These are phyloP conservation scores for Epirrhoe tristata DNA, from an alignment of 2,888 invertebrate genomes.

Conservation along the genomic window DNA sequence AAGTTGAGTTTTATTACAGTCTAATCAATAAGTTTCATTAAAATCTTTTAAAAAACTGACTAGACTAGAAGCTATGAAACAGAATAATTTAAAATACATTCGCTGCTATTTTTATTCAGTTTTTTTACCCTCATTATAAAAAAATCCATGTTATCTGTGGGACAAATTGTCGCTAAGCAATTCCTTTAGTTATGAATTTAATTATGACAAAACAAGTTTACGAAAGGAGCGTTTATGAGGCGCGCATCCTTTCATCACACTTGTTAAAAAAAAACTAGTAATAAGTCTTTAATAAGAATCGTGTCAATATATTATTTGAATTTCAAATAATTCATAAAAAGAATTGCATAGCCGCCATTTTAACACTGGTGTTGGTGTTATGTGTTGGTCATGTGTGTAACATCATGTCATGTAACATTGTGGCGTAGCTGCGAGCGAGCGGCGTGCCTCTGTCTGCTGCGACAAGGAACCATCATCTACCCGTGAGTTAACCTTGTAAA, in stretches of 20 bases:
- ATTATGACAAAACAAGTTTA: too few species aligned
- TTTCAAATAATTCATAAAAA: background rate
- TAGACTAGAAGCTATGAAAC: too few species aligned
- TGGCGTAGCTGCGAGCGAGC: conserved; percentile 59
- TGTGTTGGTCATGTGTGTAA: conserved; percentile 42
- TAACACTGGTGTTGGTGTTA: conserved; percentile 26
- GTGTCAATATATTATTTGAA: too few species aligned
- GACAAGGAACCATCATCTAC: conserved; percentile 62
- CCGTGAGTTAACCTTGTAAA: conserved; percentile 60
- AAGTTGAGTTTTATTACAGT: too few species aligned
- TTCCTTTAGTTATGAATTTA: too few species aligned
- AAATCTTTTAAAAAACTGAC: too few species aligned
- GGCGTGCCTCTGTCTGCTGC: conserved; percentile 59
- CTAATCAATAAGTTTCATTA: too few species aligned
- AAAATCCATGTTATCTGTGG: conserved; percentile 4
- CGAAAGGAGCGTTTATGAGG: too few species aligned
- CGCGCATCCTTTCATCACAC: too few species aligned
- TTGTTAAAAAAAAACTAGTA: too few species aligned
- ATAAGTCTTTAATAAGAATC: too few species aligned
- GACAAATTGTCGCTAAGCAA: background rate
- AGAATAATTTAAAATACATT: background rate
- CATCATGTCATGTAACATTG: conserved; percentile 42
- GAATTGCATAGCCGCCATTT: background rate
- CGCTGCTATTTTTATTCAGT: background rate
- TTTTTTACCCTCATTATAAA: conserved; percentile 11